Conservation (phyloP, 2,113 vertebrate species). For the Rousettus leschenaultii region DNA sequence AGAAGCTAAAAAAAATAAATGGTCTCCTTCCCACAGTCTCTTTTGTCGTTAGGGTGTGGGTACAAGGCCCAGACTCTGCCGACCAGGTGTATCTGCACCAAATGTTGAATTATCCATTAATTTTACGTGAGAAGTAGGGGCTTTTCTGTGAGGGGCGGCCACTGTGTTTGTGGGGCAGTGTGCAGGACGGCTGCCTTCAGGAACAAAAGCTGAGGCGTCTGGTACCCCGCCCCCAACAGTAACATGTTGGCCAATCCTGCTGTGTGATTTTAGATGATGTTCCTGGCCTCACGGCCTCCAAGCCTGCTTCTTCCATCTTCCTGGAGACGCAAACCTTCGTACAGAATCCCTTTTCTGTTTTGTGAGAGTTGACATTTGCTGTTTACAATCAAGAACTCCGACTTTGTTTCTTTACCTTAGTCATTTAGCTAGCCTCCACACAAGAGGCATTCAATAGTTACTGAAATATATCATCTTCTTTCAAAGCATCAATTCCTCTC, state of each 20-base stretch:
- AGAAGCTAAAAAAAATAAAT: not conserved
- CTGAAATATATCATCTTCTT: not conserved
- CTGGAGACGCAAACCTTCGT: not conserved
- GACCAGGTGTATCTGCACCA: rapidly evolving
- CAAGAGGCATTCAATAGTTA: not conserved
- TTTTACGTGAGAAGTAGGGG: not conserved
- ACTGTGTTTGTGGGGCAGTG: too few relatives aligned
- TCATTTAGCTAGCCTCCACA: not conserved
- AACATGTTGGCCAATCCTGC: not conserved
- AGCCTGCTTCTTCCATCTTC: not conserved
- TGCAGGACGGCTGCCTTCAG: not conserved
- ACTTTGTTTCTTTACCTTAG: not conserved
- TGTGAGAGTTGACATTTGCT: not conserved
- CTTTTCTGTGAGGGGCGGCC: not conserved
- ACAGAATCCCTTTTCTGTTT: not conserved
- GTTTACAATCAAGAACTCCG: not conserved
- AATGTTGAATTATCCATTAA: not conserved
- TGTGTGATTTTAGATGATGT: not conserved
- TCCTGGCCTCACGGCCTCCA: not conserved
- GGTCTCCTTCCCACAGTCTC: not conserved
- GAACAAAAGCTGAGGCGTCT: not conserved
- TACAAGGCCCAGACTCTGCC: not conserved
- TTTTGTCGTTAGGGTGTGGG: not conserved
- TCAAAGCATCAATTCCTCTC: not conserved
- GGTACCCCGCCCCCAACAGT: not conserved